A percentile compares a stretch with the other conserved stretches of the same genome.
These are phyloP conservation scores for Myotis myotis DNA, from an alignment of 2,797 vertebrate genomes.

Conservation along the genomic window DNA sequence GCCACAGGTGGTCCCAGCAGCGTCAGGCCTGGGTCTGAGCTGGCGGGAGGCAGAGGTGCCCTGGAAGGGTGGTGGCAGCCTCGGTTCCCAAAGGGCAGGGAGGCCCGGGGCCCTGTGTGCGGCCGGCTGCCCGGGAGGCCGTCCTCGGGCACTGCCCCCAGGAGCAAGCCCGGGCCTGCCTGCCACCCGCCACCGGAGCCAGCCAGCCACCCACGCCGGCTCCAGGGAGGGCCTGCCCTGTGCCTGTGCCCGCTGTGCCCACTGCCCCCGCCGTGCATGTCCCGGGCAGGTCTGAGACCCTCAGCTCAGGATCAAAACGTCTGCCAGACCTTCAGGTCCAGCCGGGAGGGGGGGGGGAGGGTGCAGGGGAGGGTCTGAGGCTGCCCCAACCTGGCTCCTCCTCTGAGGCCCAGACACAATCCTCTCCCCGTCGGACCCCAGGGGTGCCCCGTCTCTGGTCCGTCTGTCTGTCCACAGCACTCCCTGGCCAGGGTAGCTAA, in stretches of 20 bases:
- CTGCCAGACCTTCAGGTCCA: not conserved
- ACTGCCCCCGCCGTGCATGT: fast-evolving
- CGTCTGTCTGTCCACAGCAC: not conserved
- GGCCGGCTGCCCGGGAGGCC: not conserved
- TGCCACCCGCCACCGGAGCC: not conserved
- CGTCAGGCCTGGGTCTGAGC: not conserved
- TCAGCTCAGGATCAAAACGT: not conserved
- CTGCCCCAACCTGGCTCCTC: not conserved
- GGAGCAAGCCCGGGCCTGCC: constrained; percentile 63
- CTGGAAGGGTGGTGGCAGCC: not conserved
- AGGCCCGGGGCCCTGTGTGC: not conserved
- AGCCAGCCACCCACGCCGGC: not conserved
- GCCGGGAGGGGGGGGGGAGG: too few relatives aligned
- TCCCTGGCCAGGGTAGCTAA: not conserved
- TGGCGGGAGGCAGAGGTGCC: not conserved
- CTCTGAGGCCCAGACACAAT: not conserved
- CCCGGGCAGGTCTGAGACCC: not conserved
- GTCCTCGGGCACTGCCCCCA: not conserved
- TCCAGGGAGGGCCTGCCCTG: not conserved
- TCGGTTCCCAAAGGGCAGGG: not conserved
- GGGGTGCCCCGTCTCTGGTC: not conserved
- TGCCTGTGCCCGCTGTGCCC: not conserved
- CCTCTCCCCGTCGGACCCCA: not conserved
- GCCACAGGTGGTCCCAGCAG: not conserved
- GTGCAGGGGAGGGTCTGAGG: not conserved